phyloP scores from a whole-genome alignment of 92 coral and sea anemone species.

The Porites evermanni region DNA sequence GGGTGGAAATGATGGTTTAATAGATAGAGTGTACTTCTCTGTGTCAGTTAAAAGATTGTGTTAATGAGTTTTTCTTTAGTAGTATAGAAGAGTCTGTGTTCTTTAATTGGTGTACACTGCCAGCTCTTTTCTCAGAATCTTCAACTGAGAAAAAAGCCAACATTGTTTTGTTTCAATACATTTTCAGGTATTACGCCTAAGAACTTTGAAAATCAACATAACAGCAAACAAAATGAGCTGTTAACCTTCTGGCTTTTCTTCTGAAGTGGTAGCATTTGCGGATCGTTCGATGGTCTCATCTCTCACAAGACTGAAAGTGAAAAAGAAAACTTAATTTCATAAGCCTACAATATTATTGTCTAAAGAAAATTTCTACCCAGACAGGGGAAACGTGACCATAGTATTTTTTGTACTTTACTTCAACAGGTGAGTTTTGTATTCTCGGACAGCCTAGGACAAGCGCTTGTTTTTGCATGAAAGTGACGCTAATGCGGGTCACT shows the following conservation, averaged over 20 bases:
- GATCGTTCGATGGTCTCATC: neutral
- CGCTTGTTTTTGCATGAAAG: no score
- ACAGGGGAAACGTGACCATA: neutral
- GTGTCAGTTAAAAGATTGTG: conserved; percentile 2
- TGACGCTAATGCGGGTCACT: no score
- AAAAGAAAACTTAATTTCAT: neutral
- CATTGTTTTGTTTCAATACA: conserved; percentile 6
- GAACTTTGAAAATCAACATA: neutral
- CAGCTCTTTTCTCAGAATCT: conserved; percentile 10
- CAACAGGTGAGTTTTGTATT: neutral
- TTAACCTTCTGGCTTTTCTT: neutral
- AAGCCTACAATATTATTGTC: neutral
- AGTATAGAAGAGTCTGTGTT: conserved; percentile 6
- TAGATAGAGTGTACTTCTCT: conserved; percentile 9
- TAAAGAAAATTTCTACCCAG: neutral
- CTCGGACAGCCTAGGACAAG: no score
- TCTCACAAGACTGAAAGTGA: neutral
- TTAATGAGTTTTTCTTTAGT: conserved; percentile 6
- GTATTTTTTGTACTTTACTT: neutral
- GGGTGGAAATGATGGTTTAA: conserved; percentile 30
- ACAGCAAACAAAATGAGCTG: neutral
- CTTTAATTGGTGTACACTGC: conserved; percentile 10
- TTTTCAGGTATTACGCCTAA: neutral
- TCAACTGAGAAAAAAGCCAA: neutral
- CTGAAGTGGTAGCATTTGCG: neutral